phyloP scores from a whole-genome alignment of 2,113 vertebrate species.

The Eidolon helvum region DNA sequence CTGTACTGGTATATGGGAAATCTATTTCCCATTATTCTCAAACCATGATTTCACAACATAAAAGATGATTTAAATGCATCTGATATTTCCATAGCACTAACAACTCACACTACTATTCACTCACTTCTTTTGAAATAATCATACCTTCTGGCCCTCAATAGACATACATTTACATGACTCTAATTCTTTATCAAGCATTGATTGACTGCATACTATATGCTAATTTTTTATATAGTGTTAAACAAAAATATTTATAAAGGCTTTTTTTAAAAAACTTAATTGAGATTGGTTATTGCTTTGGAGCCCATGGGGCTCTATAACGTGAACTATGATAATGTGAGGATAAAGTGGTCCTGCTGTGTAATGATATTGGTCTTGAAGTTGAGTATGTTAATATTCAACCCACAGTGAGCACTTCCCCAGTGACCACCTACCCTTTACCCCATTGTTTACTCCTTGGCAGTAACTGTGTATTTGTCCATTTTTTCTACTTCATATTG shows the following conservation, averaged over 20 bases:
- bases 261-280: background rate
- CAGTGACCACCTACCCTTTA: background rate
- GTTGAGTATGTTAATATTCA: background rate
- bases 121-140: background rate
- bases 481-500: background rate
- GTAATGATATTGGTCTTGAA: background rate
- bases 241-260: background rate
- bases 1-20: background rate
- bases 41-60: background rate
- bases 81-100: background rate
- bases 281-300: background rate
- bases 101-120: background rate
- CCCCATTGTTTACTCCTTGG: background rate
- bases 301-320: background rate
- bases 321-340: background rate
- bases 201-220: background rate
- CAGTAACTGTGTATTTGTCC: background rate
- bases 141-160: background rate
- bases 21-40: background rate
- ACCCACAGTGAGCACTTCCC: background rate
- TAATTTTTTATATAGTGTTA: background rate
- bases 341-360: background rate
- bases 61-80: background rate
- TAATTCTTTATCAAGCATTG: background rate
- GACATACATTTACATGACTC: background rate